Conservation (phyloP, 2,888 invertebrate genomes). For the Hypomecis punctinalis region DNA sequence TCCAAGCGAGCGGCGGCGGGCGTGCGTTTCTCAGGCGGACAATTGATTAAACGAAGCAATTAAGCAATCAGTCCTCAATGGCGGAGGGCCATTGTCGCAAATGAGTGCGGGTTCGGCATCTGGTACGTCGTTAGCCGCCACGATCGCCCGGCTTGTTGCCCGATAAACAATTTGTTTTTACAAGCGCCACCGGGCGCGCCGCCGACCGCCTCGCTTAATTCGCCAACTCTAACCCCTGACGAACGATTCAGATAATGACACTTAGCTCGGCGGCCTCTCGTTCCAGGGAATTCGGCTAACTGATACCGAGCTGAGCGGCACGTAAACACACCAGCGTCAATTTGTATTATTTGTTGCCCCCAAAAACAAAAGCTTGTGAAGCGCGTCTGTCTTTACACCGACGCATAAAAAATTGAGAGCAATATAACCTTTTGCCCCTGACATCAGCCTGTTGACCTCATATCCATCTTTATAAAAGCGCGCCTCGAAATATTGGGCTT, state of each 20-base stretch:
- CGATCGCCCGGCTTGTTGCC: conserved; percentile 34
- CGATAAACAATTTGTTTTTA: conserved; percentile 47
- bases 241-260: conserved; percentile 29
- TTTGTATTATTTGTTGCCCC: conserved; percentile 4
- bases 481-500: conserved; percentile 24
- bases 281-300: conserved; percentile 19
- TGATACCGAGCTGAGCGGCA: conserved; percentile 1
- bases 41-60: conserved; percentile 85
- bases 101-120: conserved; percentile 76
- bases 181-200: conserved; percentile 34
- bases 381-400: conserved; percentile 3
- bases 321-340: conserved; percentile 6
- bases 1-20: conserved; percentile 51
- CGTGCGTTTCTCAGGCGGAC: conserved; percentile 77
- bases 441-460: conserved; percentile 33
- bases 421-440: conserved; percentile 30
- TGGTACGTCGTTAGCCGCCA: conserved; percentile 48
- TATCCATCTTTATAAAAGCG: conserved; percentile 31
- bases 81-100: conserved; percentile 77
- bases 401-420: conserved; percentile 22
- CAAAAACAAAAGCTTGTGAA: background rate
- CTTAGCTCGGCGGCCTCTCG: conserved; percentile 15
- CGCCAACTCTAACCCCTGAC: conserved; percentile 28
- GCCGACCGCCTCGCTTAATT: conserved; percentile 22
- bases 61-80: conserved; percentile 82